phyloP scores from a whole-genome alignment of 2,888 invertebrate genomes.

The Muscina levida region DNA sequence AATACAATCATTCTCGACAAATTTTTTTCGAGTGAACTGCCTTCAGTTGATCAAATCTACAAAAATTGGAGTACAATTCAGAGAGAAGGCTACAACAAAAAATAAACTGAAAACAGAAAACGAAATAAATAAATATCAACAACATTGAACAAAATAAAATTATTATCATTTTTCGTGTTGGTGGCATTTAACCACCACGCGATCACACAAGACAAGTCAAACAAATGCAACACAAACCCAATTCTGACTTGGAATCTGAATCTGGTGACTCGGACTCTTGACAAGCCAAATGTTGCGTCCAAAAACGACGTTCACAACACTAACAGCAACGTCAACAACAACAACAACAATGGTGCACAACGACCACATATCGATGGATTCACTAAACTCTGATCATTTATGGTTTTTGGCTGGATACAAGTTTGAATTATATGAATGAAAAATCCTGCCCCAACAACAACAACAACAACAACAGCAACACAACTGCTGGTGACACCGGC shows the following conservation, averaged over 20 bases:
- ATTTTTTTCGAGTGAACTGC: conserved; percentile 7
- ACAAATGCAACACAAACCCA: conserved; percentile 40
- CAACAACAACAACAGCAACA: conserved; percentile 27
- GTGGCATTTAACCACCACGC: conserved; percentile 66
- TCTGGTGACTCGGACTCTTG: neutral
- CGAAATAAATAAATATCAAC: conserved; percentile 46
- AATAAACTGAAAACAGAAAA: conserved; percentile 66
- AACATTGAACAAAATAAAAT: conserved; percentile 65
- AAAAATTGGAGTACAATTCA: conserved; percentile 65
- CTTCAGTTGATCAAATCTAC: conserved; percentile 45
- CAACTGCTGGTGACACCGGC: neutral
- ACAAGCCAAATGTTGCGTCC: neutral
- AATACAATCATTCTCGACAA: too few species aligned
- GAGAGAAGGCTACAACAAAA: conserved; percentile 67
- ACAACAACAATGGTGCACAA: neutral
- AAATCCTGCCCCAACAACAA: conserved; percentile 39
- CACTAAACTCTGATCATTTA: conserved; percentile 61
- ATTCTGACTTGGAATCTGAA: neutral
- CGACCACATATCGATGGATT: conserved; percentile 45
- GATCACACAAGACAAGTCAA: conserved; percentile 61
- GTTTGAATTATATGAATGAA: conserved; percentile 58
- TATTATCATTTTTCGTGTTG: conserved; percentile 67
- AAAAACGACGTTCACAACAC: neutral
- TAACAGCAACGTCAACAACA: too few species aligned
- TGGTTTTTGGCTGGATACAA: conserved; percentile 44